Evolutionary conservation across 1,140 invertebrate genomes (phyloP).

Genomic region (Linepithema humile): DNA sequence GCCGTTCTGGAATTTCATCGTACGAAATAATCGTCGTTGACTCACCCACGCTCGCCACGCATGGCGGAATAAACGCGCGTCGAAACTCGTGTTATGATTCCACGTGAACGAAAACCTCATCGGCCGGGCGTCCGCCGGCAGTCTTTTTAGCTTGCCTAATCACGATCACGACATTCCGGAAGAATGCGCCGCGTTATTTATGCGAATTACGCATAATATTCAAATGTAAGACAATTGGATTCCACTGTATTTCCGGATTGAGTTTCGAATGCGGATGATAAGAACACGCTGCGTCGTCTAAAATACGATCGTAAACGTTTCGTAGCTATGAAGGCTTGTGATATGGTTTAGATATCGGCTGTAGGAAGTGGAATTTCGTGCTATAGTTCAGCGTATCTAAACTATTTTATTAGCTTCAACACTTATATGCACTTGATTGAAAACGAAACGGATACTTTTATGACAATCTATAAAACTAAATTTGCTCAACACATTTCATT

Average conservation of each 20-base stretch:
- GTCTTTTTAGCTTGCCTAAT: neutral
- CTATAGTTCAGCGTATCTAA: neutral
- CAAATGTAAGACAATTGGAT: neutral
- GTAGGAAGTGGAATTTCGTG: neutral
- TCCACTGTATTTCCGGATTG: neutral
- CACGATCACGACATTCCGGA: neutral
- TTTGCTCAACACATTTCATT: neutral
- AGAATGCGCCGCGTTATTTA: neutral
- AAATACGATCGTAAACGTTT: neutral
- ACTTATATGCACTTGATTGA: neutral
- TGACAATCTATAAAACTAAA: neutral
- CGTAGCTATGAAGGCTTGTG: neutral
- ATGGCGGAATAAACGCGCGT: constrained; percentile 2
- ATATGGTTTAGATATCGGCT: constrained; percentile 14
- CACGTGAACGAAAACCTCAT: neutral
- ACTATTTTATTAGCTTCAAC: neutral
- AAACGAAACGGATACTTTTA: neutral
- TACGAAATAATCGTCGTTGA: constrained; percentile 37
- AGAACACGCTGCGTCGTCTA: neutral
- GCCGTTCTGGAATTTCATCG: constrained; percentile 56
- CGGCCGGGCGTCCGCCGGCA: neutral
- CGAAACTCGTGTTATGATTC: neutral
- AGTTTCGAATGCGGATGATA: neutral
- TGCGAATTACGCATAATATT: neutral
- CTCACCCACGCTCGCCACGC: constrained; percentile 25